These are phyloP conservation scores for Drosophila mulleri DNA, from an alignment of 2,888 invertebrate species.

Conservation along the genomic window DNA sequence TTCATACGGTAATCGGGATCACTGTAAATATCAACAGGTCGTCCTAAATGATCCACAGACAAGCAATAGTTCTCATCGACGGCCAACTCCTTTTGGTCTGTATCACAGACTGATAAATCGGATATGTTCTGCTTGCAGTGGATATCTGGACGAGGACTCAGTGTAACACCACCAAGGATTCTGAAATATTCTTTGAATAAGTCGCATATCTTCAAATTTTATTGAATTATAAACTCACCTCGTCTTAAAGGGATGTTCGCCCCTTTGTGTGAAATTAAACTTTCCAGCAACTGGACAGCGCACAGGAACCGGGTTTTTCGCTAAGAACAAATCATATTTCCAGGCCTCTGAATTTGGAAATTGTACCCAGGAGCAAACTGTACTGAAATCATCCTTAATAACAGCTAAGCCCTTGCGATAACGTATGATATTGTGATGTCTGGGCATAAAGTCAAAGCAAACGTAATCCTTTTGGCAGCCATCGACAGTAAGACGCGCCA, in stretches of 20 bases:
- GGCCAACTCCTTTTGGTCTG: conserved; percentile 96
- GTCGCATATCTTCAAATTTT: background rate
- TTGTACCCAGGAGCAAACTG: conserved; percentile 97
- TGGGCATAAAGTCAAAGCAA: conserved; percentile 97
- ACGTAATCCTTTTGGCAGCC: conserved; percentile 98
- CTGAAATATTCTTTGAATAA: conserved; percentile 82
- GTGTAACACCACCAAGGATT: conserved; percentile 97
- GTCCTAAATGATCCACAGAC: conserved; percentile 97
- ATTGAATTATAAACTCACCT: conserved; percentile 81
- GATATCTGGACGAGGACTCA: conserved; percentile 96
- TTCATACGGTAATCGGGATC: conserved; percentile 98
- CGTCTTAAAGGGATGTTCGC: conserved; percentile 96
- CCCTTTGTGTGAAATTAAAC: conserved; percentile 96
- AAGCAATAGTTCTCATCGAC: conserved; percentile 98
- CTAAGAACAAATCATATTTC: conserved; percentile 93
- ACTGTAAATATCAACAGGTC: conserved; percentile 97
- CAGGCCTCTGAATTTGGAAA: conserved; percentile 93
- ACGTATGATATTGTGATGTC: conserved; percentile 97
- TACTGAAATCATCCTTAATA: conserved; percentile 95
- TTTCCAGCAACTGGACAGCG: conserved; percentile 98
- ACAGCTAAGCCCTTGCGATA: conserved; percentile 95
- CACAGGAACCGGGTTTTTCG: conserved; percentile 95
- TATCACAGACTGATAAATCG: conserved; percentile 97
- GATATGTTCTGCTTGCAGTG: conserved; percentile 97
- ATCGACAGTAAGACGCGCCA: conserved; percentile 98